A percentile compares a stretch with the other conserved stretches of the same genome.
phyloP scores from a whole-genome alignment of 1,140 invertebrate species.

The Hylaeus anthracinus region DNA sequence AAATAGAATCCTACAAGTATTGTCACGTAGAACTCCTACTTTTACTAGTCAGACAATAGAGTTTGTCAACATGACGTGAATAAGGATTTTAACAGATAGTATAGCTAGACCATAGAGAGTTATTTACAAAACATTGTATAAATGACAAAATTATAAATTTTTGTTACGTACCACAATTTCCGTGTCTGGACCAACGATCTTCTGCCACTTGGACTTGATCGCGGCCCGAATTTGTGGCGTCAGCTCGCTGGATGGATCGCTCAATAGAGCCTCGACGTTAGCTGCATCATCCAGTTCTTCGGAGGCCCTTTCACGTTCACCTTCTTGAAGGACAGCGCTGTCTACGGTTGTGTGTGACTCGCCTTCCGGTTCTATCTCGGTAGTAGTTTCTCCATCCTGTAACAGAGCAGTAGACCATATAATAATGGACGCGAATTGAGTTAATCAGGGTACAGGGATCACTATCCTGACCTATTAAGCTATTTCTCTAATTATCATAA shows the following conservation, averaged over 20 bases:
- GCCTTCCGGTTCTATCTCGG: constrained; percentile 85
- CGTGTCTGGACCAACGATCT: constrained; percentile 90
- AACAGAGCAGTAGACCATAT: not conserved
- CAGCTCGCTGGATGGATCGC: constrained; percentile 82
- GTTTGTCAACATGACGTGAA: too few relatives aligned
- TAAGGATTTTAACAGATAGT: too few relatives aligned
- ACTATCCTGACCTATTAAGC: too few relatives aligned
- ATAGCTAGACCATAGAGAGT: too few relatives aligned
- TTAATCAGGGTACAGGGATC: too few relatives aligned
- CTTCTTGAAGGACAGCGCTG: constrained; percentile 83
- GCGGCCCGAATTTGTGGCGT: constrained; percentile 88
- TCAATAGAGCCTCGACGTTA: constrained; percentile 81
- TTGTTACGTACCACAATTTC: constrained; percentile 88
- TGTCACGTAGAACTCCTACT: too few relatives aligned
- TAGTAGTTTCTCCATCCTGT: constrained; percentile 82
- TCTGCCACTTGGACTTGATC: constrained; percentile 92
- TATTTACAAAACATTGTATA: too few relatives aligned
- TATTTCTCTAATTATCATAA: too few relatives aligned
- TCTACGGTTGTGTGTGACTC: constrained; percentile 85
- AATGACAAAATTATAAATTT: not conserved
- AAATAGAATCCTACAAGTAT: too few relatives aligned
- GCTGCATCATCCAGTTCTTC: constrained; percentile 83
- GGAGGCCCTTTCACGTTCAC: constrained; percentile 77
- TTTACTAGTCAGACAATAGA: too few relatives aligned
- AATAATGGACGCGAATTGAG: not conserved